Percentiles rank a stretch among this genome's conserved stretches.
Conservation (phyloP, 2,797 vertebrate species). For the Gallinago solitaria region DNA sequence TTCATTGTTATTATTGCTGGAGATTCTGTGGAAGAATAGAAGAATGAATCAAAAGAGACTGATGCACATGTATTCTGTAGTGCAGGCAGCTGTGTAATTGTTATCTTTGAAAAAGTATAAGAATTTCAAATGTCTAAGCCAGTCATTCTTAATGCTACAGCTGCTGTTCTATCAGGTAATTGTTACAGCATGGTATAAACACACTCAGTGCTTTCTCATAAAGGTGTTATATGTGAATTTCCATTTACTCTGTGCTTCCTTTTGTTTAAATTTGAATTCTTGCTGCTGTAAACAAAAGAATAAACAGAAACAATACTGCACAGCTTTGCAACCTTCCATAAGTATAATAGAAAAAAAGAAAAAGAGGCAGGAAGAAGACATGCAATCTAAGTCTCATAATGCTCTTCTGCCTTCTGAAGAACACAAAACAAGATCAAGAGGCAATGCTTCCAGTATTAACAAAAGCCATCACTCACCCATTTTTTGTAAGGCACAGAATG, state of each 20-base stretch:
- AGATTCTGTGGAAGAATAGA: background rate
- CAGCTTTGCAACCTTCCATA: background rate
- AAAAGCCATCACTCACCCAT: background rate
- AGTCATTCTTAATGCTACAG: background rate
- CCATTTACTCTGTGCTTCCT: background rate
- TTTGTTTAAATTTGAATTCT: background rate
- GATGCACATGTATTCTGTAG: background rate
- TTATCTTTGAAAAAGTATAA: background rate
- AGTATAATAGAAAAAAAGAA: background rate
- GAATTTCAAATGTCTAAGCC: background rate
- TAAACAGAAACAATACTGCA: background rate
- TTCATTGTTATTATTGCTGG: background rate
- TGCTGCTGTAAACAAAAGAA: background rate
- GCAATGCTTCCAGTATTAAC: background rate
- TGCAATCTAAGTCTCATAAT: background rate
- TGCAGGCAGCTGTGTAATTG: background rate
- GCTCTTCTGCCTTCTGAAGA: background rate
- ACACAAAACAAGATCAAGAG: background rate
- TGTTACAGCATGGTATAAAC: background rate
- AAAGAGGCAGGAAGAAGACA: background rate
- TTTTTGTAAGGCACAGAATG: background rate
- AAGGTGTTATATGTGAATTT: background rate
- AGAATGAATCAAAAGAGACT: background rate
- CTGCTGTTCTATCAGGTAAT: background rate
- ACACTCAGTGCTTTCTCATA: background rate